These are phyloP conservation scores for Picathartes gymnocephalus DNA, from an alignment of 2,113 vertebrate genomes.

Conservation along the genomic window DNA sequence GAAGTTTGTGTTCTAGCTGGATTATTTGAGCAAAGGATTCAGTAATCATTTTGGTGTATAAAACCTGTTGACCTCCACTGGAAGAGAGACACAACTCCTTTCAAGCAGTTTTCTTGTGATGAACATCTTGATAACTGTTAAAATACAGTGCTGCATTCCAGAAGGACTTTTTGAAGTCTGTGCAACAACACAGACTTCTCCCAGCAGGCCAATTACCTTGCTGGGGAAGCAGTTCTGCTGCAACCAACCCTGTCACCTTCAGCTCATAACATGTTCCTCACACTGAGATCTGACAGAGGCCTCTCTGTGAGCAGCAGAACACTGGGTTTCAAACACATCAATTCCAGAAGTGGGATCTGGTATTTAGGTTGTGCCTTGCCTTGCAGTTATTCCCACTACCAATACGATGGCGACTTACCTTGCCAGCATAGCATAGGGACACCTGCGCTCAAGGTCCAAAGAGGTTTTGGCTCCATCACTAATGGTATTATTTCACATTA, in stretches of 20 bases:
- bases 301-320: accelerated
- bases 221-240: not conserved
- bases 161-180: not conserved
- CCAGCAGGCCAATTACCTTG: not conserved
- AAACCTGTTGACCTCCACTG: not conserved
- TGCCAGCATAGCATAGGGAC: accelerated
- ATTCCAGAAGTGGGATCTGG: not conserved
- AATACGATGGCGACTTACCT: not conserved
- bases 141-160: accelerated
- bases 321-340: accelerated
- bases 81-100: not conserved
- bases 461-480: not conserved
- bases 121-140: accelerated
- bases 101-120: not conserved
- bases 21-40: not conserved
- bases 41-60: not conserved
- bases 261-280: not conserved
- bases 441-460: not conserved
- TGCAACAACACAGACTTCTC: not conserved
- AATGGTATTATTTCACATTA: not conserved
- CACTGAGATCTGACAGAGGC: accelerated
- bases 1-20: not conserved
- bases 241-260: not conserved
- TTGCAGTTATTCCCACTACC: not conserved
- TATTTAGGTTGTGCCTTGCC: not conserved